Base-by-base conservation (phyloP, 2,113 vertebrate species). In the Nibea coibor region DNA sequence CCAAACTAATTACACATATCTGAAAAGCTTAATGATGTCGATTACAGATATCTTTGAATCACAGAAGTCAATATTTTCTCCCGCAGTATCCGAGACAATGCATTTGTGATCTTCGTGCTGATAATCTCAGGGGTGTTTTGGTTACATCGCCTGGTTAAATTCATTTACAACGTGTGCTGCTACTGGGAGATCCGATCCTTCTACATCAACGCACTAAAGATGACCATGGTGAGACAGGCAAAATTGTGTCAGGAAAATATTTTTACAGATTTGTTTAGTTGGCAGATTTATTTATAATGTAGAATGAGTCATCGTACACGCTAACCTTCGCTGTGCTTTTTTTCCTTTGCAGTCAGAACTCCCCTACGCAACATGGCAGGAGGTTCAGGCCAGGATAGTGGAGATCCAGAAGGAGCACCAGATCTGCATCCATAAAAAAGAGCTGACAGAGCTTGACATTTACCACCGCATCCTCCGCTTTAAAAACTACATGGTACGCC, bases 351-450 rank as follows among this genome's bases (percentile, higher is more conserved):
- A 99, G 98, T 96, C 96, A 7, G 97, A 97, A 74, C 95, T 99
- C 56, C 97, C 98, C 0, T 99, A 99, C 78, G 98, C 96, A 87
- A 98, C 97, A 0, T 99, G 98, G 98, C 98, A 99, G 88, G 98
- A 99, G 90, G 97, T 99, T 16, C 97, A 99, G 92, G 97, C 96
- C 3, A 93, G 97, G 72, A 99, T 99, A 0, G 96, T 99, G 75
- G 97, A 98, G 93, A 99, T 98, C 62, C 98, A 99, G 95, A 99
- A 99, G 82, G 98, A 99, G 74, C 98, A 99, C 85, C 98, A 99
- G 94, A 99, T 99, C 88, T 99, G 98, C 87, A 99, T 99, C 89
- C 98, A 99, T 87, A 99, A 99, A 91, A 98, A 97, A 43, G 98
- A 99, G 83, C 94, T 99, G 78, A 96, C 96, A 0, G 98, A 99